A percentile compares a stretch with the other conserved stretches of the same genome.
phyloP scores from a whole-genome alignment of 2,888 invertebrate species.

The Coenonympha arcania region DNA sequence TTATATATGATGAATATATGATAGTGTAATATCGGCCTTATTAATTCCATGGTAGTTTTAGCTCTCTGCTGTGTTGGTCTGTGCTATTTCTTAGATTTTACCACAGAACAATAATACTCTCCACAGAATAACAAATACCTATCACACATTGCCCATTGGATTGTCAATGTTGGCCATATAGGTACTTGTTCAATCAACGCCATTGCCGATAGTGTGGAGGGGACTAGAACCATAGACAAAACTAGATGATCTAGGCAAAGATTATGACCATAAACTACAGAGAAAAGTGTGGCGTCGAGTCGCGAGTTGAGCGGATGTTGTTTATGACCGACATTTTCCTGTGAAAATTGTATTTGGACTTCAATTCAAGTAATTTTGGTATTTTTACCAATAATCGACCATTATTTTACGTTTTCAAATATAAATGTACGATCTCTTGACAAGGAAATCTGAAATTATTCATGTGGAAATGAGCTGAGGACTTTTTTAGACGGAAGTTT shows the following conservation, averaged over 20 bases:
- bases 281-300: slow-evolving; percentile 61
- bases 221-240: slow-evolving; percentile 8
- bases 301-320: slow-evolving; percentile 62
- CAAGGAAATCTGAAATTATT: slow-evolving; percentile 6
- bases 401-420: slow-evolving; percentile 22
- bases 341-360: slow-evolving; percentile 46
- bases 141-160: too few species aligned
- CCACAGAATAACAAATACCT: too few species aligned
- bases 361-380: slow-evolving; percentile 38
- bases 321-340: slow-evolving; percentile 68
- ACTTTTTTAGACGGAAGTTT: slow-evolving; percentile 28
- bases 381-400: slow-evolving; percentile 26
- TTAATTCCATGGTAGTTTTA: too few species aligned
- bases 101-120: too few species aligned
- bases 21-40: too few species aligned
- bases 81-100: too few species aligned
- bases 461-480: slow-evolving; percentile 3
- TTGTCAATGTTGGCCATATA: neutral
- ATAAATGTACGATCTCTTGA: slow-evolving; percentile 14
- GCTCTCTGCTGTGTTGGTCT: too few species aligned
- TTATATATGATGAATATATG: too few species aligned
- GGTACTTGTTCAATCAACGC: neutral
- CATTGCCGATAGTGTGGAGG: neutral
- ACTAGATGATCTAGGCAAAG: neutral
- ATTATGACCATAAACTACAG: slow-evolving; percentile 31